Conservation (phyloP, 2,888 invertebrate genomes). For the Pollenia griseotomentosa region DNA sequence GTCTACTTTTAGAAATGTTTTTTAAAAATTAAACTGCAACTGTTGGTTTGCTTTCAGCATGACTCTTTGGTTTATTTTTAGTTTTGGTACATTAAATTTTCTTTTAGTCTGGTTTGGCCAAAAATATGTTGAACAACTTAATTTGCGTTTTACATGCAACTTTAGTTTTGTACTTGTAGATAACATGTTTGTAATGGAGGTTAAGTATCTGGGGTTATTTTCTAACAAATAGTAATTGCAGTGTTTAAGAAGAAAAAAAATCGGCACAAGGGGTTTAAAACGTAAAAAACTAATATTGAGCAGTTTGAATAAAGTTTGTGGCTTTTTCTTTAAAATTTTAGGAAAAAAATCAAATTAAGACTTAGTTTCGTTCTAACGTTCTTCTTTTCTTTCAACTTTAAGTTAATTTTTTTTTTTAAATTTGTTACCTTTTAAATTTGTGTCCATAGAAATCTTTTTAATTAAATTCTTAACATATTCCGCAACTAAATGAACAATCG, state of each 20-base stretch:
- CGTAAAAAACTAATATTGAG: no score
- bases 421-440: no score
- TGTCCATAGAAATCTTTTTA: background rate
- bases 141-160: constrained; percentile 59
- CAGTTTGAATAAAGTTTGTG: no score
- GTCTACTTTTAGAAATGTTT: constrained; percentile 29
- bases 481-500: constrained; percentile 32
- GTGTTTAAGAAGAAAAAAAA: background rate
- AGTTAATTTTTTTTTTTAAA: no score
- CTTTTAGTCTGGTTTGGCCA: background rate
- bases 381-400: no score
- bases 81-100: background rate
- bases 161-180: constrained; percentile 30
- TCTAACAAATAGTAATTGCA: background rate
- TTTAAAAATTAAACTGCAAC: constrained; percentile 52
- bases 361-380: no score
- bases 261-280: background rate
- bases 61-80: constrained; percentile 10
- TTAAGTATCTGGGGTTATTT: constrained; percentile 34
- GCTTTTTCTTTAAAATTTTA: no score
- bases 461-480: constrained; percentile 30
- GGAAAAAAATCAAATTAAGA: no score
- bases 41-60: constrained; percentile 39
- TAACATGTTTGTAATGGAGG: constrained; percentile 33
- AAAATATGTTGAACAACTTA: constrained; percentile 59